phyloP scores from a whole-genome alignment of 2,888 invertebrate genomes.

The Anthoptus insignis region DNA sequence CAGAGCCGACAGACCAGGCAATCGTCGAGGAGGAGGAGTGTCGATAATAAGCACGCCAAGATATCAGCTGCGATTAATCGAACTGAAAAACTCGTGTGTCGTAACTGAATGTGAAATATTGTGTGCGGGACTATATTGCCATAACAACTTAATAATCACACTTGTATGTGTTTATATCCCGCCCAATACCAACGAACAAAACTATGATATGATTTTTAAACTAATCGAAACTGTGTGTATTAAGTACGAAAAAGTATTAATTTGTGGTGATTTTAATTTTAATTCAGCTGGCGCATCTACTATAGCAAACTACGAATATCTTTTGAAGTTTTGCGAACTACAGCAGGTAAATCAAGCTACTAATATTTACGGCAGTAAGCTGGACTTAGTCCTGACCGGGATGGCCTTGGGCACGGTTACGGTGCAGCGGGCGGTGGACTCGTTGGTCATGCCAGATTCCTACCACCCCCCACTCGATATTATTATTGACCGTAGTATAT shows the following conservation, averaged over 20 bases:
- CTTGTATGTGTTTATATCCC: too few species aligned
- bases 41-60: not conserved
- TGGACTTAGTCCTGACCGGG: slow-evolving; percentile 4
- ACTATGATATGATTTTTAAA: too few species aligned
- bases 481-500: not conserved
- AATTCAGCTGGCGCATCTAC: not conserved
- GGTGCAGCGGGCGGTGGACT: not conserved
- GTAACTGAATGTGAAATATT: too few species aligned
- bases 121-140: too few species aligned
- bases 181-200: too few species aligned
- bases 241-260: not conserved
- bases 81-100: too few species aligned
- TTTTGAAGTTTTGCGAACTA: slow-evolving; percentile 8
- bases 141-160: too few species aligned
- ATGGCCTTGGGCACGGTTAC: not conserved
- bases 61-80: too few species aligned
- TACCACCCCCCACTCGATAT: slow-evolving; percentile 16
- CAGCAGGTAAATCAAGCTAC: slow-evolving; percentile 8
- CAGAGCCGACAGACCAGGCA: not conserved
- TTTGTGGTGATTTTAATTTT: not conserved
- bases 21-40: not conserved
- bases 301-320: not conserved
- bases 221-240: too few species aligned
- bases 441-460: not conserved
- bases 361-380: not conserved